Evolutionary conservation across 92 coral and sea anemone genomes (phyloP), one percentile per base, ranked within the genome.

Genomic region (Siderastrea siderea): DNA sequence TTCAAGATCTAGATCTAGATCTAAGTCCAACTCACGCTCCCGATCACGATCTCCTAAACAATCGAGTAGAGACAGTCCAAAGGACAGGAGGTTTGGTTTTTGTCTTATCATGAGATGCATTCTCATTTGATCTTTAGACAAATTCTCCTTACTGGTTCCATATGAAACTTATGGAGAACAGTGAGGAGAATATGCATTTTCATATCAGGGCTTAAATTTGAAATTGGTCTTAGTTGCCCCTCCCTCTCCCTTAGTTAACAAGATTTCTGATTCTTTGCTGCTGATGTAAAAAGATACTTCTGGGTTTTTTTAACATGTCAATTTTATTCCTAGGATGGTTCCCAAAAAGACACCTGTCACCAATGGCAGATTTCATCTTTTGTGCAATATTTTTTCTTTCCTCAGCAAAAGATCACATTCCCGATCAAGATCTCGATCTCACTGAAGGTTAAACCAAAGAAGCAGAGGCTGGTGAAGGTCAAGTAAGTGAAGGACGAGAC

Each of bases 351-450:
- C 17, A 7, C 51, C n/a, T n/a, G 17, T 1, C 26, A 2, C 7
- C 75, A 16, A 2, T 26, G 5, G 6, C 52, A 70, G 78, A 46
- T 82, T 62, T 84, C 87, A 82, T 74, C 62, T 61, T 84, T 50
- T 7, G 43, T 44, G 9, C 70, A 60, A 75, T 26, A 3, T 53
- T 63, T 84, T 63, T 26, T 50, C 46, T 60, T 73, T 71, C 66
- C 54, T 13, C 64, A 62, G 74, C 72, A 84, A 63, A 60, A 84
- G 72, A 11, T 84, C 87, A 44, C 85, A 84, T 14, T 90, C 94
- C 60, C 85, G 88, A 46, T 94, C 96, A 75, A 86, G 92, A 26
- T 96, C 96, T 58, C 79, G 84, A 5, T 94, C 96, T 12, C 90
- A 88, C 59, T 96, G 98, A 73, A 75, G 88, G 62, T 86, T 93